Evolutionary conservation across 2,113 vertebrate genomes (phyloP).

Genomic region (Cephalophus harveyi): DNA sequence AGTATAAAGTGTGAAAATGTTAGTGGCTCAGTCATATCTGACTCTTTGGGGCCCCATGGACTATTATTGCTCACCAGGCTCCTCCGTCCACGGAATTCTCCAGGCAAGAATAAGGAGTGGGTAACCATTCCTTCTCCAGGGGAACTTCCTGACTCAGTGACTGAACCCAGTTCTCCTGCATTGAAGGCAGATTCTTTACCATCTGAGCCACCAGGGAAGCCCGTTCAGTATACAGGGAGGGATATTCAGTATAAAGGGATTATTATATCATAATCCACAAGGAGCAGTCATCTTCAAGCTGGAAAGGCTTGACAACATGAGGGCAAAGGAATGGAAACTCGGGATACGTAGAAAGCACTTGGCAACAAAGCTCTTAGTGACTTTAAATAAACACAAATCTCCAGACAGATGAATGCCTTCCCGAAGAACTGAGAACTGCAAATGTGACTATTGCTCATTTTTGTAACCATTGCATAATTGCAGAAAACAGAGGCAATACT

Average conservation of each 20-base stretch:
- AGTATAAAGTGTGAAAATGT: not conserved
- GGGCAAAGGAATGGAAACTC: not conserved
- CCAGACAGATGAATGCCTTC: constrained; percentile 26
- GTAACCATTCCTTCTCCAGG: not conserved
- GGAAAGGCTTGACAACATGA: not conserved
- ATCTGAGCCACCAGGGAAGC: not conserved
- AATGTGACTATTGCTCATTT: constrained; percentile 38
- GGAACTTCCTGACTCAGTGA: not conserved
- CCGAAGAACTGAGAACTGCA: not conserved
- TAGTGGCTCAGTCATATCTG: not conserved
- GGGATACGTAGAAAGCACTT: not conserved
- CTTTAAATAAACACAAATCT: constrained; percentile 36
- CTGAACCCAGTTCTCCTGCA: not conserved
- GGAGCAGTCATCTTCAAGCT: not conserved
- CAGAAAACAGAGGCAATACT: constrained; percentile 6
- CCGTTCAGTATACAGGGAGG: not conserved
- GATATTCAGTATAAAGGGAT: no score
- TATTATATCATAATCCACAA: not conserved
- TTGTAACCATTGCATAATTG: constrained; percentile 35
- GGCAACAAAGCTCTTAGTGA: not conserved
- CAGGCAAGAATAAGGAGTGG: not conserved
- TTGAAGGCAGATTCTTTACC: not conserved
- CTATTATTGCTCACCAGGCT: not conserved
- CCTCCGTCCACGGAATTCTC: not conserved
- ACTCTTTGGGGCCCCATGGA: not conserved